phyloP scores from a whole-genome alignment of 2,113 vertebrate genomes.

The Epinephelus lanceolatus region DNA sequence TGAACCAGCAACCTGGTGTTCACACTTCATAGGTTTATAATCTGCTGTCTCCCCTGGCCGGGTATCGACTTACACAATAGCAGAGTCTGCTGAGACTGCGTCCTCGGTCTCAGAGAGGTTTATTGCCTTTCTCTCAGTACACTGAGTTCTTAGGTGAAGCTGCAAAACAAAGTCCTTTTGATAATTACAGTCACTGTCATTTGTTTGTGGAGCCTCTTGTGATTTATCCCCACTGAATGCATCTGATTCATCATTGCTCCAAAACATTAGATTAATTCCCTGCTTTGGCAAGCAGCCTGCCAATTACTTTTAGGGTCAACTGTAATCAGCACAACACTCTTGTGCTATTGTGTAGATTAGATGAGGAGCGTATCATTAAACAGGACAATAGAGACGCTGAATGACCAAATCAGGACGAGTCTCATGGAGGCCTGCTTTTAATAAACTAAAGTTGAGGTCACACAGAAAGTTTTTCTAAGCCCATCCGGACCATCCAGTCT shows the following conservation, averaged over 20 bases:
- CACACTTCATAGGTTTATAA: constrained; percentile 26
- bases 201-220: constrained; percentile 69
- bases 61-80: constrained; percentile 10
- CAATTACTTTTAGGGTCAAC: constrained; percentile 76
- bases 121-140: constrained; percentile 51
- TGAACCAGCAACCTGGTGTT: background rate
- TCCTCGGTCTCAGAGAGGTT: constrained; percentile 29
- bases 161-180: constrained; percentile 64
- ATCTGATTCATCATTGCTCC: constrained; percentile 67
- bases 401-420: constrained; percentile 38
- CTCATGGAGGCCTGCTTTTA: constrained; percentile 33
- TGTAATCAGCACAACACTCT: constrained; percentile 70
- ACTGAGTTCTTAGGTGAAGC: constrained; percentile 40
- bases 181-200: constrained; percentile 69
- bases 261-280: constrained; percentile 76
- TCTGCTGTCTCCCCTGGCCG: constrained; percentile 12
- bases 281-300: constrained; percentile 74
- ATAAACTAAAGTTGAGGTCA: constrained; percentile 31
- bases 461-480: constrained; percentile 6
- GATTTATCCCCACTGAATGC: constrained; percentile 67
- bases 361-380: constrained; percentile 69
- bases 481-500: background rate
- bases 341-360: constrained; percentile 63
- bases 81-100: constrained; percentile 41
- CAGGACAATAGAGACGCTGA: constrained; percentile 18